phyloP scores from a whole-genome alignment of 2,113 vertebrate genomes.

The Miniopterus natalensis region DNA sequence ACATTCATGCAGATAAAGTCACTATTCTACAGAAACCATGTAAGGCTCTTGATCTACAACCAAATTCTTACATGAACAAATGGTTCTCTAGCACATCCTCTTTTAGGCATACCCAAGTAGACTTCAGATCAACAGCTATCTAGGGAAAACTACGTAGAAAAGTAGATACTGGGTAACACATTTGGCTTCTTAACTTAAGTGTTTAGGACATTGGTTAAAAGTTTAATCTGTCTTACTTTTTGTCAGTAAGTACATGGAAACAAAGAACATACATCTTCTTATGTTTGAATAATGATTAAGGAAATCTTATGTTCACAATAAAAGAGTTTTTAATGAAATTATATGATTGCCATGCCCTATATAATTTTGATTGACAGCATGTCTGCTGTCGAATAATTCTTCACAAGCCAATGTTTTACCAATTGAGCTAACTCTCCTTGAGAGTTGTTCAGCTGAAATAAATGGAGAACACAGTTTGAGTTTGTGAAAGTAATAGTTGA shows the following conservation, averaged over 20 bases:
- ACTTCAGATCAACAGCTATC: neutral
- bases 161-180: neutral
- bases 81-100: neutral
- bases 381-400: neutral
- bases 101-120: neutral
- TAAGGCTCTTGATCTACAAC: neutral
- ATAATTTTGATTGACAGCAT: neutral
- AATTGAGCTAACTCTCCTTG: neutral
- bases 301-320: neutral
- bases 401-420: neutral
- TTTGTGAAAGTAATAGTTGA: neutral
- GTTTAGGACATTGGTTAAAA: neutral
- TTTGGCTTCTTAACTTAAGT: neutral
- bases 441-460: neutral
- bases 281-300: conserved; percentile 16
- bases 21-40: neutral
- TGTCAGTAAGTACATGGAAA: neutral
- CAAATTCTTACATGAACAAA: neutral
- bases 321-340: conserved; percentile 1
- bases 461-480: neutral
- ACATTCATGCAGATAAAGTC: neutral
- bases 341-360: neutral
- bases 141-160: neutral
- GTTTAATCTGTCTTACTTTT: neutral
- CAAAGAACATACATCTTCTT: neutral